These are phyloP conservation scores for Saguinus midas DNA, from an alignment of 2,113 vertebrate genomes.

Conservation along the genomic window DNA sequence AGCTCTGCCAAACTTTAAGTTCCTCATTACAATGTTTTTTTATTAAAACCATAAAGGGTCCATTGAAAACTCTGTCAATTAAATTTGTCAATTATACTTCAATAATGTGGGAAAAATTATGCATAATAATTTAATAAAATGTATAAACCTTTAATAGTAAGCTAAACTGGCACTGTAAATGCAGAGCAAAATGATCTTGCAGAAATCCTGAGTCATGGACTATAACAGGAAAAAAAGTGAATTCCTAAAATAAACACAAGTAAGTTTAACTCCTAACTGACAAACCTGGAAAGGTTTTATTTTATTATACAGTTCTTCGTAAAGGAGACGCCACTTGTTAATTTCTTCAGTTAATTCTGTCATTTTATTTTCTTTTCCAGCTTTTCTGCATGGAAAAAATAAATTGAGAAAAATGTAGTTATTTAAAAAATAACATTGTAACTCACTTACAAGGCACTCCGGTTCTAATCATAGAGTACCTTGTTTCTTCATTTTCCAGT, in stretches of 20 bases:
- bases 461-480: conserved; percentile 77
- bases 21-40: not conserved
- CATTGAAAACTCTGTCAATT: not conserved
- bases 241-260: not conserved
- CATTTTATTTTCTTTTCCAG: conserved; percentile 74
- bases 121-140: not conserved
- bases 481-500: conserved; percentile 80
- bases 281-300: conserved; percentile 95
- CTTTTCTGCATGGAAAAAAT: conserved; percentile 75
- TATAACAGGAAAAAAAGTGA: not conserved
- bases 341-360: conserved; percentile 76
- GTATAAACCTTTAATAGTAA: not conserved
- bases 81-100: not conserved
- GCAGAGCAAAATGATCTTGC: not conserved
- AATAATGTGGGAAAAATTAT: not conserved
- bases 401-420: not conserved
- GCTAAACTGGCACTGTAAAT: not conserved
- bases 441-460: not conserved
- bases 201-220: not conserved
- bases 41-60: not conserved
- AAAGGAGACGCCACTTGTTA: conserved; percentile 88
- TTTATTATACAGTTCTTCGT: conserved; percentile 92
- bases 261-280: not conserved
- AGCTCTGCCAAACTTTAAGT: not conserved
- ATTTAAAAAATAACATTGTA: not conserved